Evolutionary conservation across 2,888 invertebrate genomes (phyloP), one percentile per base, ranked within the genome.

Genomic region (Acleris sparsana): DNA sequence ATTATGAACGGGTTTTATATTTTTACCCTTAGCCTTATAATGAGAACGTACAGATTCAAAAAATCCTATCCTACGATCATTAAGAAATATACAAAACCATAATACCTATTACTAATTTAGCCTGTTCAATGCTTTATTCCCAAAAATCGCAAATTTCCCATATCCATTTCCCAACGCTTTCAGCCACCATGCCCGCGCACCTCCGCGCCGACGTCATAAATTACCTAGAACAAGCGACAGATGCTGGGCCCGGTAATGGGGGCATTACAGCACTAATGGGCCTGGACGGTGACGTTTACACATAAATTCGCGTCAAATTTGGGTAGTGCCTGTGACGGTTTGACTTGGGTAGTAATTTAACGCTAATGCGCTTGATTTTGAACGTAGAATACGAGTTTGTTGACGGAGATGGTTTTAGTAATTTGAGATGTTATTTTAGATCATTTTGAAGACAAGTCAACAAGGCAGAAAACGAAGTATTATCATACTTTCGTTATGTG

Each of bases 161-260:
- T 48, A 62, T 55, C 62, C 53, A 63, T 52, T 52, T 63, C 44
- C 25, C 22, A 39, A n/a, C 82, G 65, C 78, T 73, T 86, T 83
- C 69, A 85, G 80, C 3, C 46, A 20, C 44, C 56, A 65, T 69
- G 33, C 64, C 59, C 72, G 63, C 78, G 82, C 84, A 87, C 88
- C 87, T 87, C 79, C 83, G 80, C 85, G 88, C 84, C 85, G 84
- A 75, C 79, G 80, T 83, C 86, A 91, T 92, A 92, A 92, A 92
- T 92, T 92, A 92, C 85, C 80, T 89, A 90, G 91, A 92, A 92
- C 92, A 92, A 92, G 92, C 90, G 87, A 85, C 92, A 92, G 90
- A 89, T 92, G 91, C 85, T 86, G 80, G 73, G 46, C 68, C 75
- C 89, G 87, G 89, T 92, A 92, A 92, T 90, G 89, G 89, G 79